Evolutionary conservation across 2,797 vertebrate genomes (phyloP), one percentile per base, ranked within the genome.

Genomic region (Acanthis flammea): DNA sequence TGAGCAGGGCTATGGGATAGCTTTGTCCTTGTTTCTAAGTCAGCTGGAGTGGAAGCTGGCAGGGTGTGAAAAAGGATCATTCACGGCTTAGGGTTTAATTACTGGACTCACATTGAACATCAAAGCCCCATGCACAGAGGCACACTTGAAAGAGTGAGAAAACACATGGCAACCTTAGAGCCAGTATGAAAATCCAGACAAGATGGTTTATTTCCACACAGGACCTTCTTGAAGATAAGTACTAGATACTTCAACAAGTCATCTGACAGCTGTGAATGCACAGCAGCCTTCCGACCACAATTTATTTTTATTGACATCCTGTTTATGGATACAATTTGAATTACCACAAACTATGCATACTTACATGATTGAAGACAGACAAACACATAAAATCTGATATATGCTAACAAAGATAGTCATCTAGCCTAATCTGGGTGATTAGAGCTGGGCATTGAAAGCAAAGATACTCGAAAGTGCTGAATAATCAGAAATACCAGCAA

Each of bases 21-120:
- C 84, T 91, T 88, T 94, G 80, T 91, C 88, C 68, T 93, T 94
- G 61, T 71, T 85, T 89, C 53, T 66, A 61, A 93, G 53, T 74
- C 90, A 74, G 72, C 78, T 77, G 78, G 45, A 95, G 67, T 47
- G 45, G 84, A 92, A 94, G 51, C 81, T 87, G 91, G 77, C 86
- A 73, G 68, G 60, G 74, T 0, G 0, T 87, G 50, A 95, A 88
- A 91, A 83, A 90, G 62, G 75, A 91, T 91, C 78, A 62, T 68
- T 94, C 75, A 77, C 19, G 12, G 68, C 28, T 88, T 35, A 86
- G 57, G 63, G 54, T 57, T 89, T 86, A 91, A 94, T 95, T 91
- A 95, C 61, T 23, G 39, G 86, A 54, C 61, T 85, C 0, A 0
- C 19, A n/a, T 4, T 71, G 58, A 74, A 83, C 31, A 14, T 6